A percentile compares a stretch with the other conserved stretches of the same genome.
These are phyloP conservation scores for Toxostoma redivivum DNA, from an alignment of 2,113 vertebrate genomes.

Conservation along the genomic window DNA sequence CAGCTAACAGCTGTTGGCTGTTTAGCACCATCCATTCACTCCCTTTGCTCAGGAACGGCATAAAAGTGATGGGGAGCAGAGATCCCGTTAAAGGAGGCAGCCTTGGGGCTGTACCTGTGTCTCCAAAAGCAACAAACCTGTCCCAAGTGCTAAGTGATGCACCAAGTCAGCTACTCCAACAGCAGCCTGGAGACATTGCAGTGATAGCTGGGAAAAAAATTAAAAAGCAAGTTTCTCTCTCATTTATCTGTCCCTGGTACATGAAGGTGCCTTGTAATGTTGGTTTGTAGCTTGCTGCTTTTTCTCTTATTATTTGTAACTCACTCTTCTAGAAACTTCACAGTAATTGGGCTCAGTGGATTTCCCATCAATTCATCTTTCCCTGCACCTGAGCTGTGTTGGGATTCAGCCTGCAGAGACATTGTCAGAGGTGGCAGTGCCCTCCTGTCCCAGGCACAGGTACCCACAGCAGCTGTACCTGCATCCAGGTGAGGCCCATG, in stretches of 20 bases:
- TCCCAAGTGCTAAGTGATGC: neutral
- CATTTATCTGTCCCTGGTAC: neutral
- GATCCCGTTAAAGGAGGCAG: neutral
- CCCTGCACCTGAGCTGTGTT: neutral
- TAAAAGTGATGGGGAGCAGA: fast-evolving
- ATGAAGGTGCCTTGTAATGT: neutral
- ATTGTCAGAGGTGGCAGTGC: neutral
- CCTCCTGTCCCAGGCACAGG: neutral
- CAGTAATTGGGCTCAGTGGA: neutral
- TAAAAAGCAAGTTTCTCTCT: neutral
- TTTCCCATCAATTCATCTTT: neutral
- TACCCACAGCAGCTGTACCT: neutral
- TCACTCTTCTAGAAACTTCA: neutral
- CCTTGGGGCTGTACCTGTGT: neutral
- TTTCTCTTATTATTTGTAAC: neutral
- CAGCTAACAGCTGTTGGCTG: neutral
- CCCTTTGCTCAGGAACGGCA: neutral
- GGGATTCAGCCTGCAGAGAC: neutral
- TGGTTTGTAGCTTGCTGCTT: neutral
- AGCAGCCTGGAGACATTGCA: neutral
- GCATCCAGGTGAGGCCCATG: fast-evolving
- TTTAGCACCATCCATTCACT: neutral
- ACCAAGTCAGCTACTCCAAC: neutral
- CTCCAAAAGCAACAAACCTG: neutral
- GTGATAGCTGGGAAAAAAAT: neutral